Evolutionary conservation across 2,113 vertebrate genomes (phyloP).

Genomic region (Brachypteracias leptosomus): DNA sequence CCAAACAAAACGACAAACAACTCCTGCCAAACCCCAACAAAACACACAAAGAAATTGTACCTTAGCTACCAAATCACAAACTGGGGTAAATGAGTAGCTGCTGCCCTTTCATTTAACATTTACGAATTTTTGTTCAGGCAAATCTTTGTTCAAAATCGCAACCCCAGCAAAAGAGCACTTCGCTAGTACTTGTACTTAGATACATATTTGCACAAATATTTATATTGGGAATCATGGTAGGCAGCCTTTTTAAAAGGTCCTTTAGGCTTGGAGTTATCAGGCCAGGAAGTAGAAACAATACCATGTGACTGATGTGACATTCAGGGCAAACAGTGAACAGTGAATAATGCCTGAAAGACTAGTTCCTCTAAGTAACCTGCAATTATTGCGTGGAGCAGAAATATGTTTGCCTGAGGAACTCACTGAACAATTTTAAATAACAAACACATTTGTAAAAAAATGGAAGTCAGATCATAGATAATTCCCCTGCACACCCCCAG

Average conservation of each 20-base stretch:
- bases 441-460: neutral
- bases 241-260: conserved; percentile 15
- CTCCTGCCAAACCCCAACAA: neutral
- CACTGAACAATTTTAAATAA: neutral
- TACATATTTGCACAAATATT: conserved; percentile 24
- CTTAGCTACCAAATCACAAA: neutral
- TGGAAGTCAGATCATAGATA: neutral
- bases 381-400: neutral
- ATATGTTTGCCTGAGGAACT: neutral
- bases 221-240: neutral
- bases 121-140: neutral
- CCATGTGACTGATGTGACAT: neutral
- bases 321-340: neutral
- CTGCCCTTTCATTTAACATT: neutral
- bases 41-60: neutral
- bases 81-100: neutral
- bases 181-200: neutral
- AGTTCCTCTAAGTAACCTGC: neutral
- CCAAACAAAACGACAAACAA: neutral
- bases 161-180: neutral
- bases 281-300: neutral
- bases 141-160: neutral
- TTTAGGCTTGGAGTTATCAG: neutral
- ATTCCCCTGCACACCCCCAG: neutral
- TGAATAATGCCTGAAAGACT: neutral